phyloP scores from a whole-genome alignment of 2,888 invertebrate species.

The Cyclophora albipunctata region DNA sequence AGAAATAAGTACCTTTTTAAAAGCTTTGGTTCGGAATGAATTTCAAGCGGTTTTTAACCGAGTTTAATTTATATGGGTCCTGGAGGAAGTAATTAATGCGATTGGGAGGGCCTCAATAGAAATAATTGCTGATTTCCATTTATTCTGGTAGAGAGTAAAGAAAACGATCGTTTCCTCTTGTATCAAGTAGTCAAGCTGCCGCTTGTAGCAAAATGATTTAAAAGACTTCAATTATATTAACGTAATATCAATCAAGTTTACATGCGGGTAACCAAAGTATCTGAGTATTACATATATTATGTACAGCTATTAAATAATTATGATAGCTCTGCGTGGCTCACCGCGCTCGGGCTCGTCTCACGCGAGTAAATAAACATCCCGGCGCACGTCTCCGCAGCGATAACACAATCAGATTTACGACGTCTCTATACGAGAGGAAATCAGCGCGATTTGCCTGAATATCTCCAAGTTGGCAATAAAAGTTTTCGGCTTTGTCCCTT shows the following conservation, averaged over 20 bases:
- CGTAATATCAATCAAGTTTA: not conserved
- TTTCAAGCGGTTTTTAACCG: constrained; percentile 25
- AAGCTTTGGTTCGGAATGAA: constrained; percentile 7
- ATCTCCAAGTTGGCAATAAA: constrained; percentile 15
- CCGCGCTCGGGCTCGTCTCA: not conserved
- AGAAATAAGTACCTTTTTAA: constrained; percentile 11
- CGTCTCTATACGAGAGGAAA: constrained; percentile 9
- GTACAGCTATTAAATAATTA: not conserved
- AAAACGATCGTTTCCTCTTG: too few relatives aligned
- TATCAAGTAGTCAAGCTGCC: too few relatives aligned
- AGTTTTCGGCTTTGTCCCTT: constrained; percentile 14
- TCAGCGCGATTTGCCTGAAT: constrained; percentile 7
- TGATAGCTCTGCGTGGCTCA: not conserved
- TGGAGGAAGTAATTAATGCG: constrained; percentile 49
- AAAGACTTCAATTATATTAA: too few relatives aligned
- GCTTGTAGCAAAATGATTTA: too few relatives aligned
- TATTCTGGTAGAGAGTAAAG: constrained; percentile 21
- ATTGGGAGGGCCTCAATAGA: constrained; percentile 54
- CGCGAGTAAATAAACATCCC: not conserved
- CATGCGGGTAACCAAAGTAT: not conserved
- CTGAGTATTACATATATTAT: too few relatives aligned
- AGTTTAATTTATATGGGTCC: constrained; percentile 37
- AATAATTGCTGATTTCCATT: constrained; percentile 50
- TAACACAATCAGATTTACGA: constrained; percentile 16
- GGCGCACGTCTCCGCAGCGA: constrained; percentile 4